A percentile compares a stretch with the other conserved stretches of the same genome.
Evolutionary conservation across 2,888 invertebrate genomes (phyloP).

Genomic region (Resseliella maxima): DNA sequence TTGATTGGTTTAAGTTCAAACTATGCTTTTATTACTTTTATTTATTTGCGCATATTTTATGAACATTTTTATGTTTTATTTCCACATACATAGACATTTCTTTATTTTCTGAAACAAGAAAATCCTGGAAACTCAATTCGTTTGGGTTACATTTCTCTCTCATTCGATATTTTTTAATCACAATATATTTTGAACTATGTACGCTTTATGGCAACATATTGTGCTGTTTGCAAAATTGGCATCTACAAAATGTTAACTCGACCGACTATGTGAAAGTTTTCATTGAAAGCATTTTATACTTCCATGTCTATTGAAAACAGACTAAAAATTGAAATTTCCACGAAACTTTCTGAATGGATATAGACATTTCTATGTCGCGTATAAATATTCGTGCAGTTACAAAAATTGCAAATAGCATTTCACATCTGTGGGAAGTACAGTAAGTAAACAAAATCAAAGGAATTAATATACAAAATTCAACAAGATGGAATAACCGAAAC

Average conservation of each 20-base stretch:
- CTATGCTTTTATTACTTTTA: not conserved
- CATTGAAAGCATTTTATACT: not conserved
- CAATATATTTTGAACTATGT: not conserved
- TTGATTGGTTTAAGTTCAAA: not conserved
- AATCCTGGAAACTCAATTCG: not conserved
- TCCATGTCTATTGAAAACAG: not conserved
- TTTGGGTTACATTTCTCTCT: not conserved
- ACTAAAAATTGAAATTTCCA: not conserved
- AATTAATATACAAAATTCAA: not conserved
- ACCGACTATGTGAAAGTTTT: not conserved
- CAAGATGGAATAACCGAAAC: not conserved
- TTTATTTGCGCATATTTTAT: constrained; percentile 23
- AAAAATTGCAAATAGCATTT: not conserved
- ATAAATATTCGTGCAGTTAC: not conserved
- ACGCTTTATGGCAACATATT: not conserved
- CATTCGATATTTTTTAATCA: not conserved
- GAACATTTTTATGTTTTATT: constrained; percentile 2
- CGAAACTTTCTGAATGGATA: not conserved
- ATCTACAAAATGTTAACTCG: not conserved
- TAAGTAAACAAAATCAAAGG: not conserved
- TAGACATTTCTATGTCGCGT: not conserved
- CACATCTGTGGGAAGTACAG: not conserved
- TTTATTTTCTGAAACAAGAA: not conserved
- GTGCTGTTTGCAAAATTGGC: not conserved
- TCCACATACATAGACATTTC: not conserved